Base-by-base conservation (phyloP, 2,888 invertebrate genomes). In the Mesorhabditis sp. region DNA sequence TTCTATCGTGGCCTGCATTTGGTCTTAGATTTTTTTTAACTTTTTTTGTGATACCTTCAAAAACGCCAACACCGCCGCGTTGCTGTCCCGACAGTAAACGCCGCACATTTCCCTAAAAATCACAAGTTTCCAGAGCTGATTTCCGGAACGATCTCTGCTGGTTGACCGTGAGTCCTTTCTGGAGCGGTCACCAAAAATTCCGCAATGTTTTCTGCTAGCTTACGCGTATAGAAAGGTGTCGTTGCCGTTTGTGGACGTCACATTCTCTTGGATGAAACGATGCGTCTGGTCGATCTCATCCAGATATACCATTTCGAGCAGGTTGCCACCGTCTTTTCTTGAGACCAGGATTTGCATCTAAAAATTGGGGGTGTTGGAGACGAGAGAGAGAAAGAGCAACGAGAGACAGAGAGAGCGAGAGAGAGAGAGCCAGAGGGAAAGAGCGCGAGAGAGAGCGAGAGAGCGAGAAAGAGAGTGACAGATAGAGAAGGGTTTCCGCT, bases 331-430 rank as follows among this genome's bases (percentile, higher is more conserved):
- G 68, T 84, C 82, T 70, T 82, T 84, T 10, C 80, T 71, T 10
- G 80, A 77, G 6, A 83, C 80, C 42, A 83, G 70, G 6, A 83
- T 75, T 81, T 83, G 83, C 72, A 83, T 83, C 83, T 83, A 71
- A 72, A 80, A 41, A 15, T 28, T 28, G 28, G 28, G 28, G 28
- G 28, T 28, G 28, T 1, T 28, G 28, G 28, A 28, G 28, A 28
- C 28, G 28, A 28, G 3, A 10, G 13, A 63, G 28, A 10, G n/a
- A 63, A n/a, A 13, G 7, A 10, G 28, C 28, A 28, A 28, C 28
- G 28, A 28, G 28, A 28, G 28, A 28, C 28, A 28, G 28, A 28
- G 28, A 28, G 28, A 28, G 28, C 28, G 28, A 1, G 28, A 28
- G 28, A 28, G 28, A 28, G 28, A 28, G 2, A 28, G 28, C 28